These are phyloP conservation scores for Pipra filicauda DNA, from an alignment of 2,113 vertebrate genomes.

Conservation along the genomic window DNA sequence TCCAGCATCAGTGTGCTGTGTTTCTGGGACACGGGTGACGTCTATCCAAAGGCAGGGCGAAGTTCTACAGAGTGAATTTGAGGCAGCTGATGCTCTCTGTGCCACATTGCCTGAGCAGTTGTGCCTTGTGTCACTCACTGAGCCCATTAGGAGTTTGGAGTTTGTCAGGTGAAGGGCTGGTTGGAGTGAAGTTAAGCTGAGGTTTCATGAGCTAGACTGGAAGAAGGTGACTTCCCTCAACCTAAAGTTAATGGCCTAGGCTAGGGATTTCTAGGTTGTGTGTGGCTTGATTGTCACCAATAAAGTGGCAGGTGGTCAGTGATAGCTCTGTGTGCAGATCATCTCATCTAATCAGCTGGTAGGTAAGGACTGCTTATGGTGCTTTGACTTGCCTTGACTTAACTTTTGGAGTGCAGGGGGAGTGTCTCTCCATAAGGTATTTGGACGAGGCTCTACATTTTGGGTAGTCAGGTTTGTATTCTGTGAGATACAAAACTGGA, in stretches of 20 bases:
- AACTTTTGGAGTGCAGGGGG: neutral
- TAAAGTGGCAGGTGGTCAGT: neutral
- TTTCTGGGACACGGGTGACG: neutral
- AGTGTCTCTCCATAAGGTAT: neutral
- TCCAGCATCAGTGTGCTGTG: no score
- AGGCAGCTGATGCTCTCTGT: neutral
- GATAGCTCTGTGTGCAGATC: neutral
- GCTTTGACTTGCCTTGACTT: neutral
- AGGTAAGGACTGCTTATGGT: neutral
- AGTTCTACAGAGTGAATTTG: neutral
- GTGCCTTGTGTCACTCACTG: rapidly evolving
- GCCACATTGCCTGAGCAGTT: neutral
- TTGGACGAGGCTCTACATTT: neutral
- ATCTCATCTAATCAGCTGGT: neutral
- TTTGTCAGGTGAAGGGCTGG: neutral
- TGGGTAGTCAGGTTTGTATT: neutral
- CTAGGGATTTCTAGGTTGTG: rapidly evolving
- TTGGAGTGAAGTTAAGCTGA: neutral
- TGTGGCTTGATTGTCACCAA: neutral
- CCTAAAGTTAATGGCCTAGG: neutral
- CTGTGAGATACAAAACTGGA: neutral
- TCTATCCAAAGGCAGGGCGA: neutral
- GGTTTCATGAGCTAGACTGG: neutral
- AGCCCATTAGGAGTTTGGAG: rapidly evolving
- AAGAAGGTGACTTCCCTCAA: rapidly evolving